Evolutionary conservation across 2,797 vertebrate genomes (phyloP).

Genomic region (Gallinago stenura): DNA sequence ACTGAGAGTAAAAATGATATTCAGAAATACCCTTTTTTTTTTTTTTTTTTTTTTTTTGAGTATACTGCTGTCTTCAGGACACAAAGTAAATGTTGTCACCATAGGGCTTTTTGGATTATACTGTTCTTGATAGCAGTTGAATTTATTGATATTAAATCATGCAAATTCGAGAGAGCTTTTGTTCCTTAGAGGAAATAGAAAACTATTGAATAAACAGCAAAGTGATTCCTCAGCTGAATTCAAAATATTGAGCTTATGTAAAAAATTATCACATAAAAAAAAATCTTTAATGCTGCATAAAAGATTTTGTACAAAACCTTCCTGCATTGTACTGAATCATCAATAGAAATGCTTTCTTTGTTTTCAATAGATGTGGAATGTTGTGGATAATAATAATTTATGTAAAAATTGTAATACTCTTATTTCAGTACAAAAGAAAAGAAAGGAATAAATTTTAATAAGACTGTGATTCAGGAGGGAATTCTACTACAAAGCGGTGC

Average conservation of each 20-base stretch:
- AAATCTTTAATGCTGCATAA: not conserved
- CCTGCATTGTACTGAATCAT: conserved; percentile 5
- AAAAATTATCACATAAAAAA: conserved; percentile 42
- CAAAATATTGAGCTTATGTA: conserved; percentile 57
- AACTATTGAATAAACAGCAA: conserved; percentile 33
- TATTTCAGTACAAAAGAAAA: conserved; percentile 17
- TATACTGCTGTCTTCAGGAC: not conserved
- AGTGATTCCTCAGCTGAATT: conserved; percentile 50
- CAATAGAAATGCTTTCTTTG: not conserved
- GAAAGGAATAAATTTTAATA: conserved; percentile 31
- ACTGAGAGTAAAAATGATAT: not conserved
- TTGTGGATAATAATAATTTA: conserved; percentile 31
- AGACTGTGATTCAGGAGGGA: not conserved
- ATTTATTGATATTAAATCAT: conserved; percentile 7
- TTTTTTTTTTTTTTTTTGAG: not conserved
- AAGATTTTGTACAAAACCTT: not conserved
- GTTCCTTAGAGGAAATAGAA: conserved; percentile 35
- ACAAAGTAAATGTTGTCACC: not conserved
- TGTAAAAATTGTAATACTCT: not conserved
- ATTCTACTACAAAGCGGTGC: not conserved
- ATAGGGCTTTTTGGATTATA: not conserved
- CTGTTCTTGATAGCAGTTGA: not conserved
- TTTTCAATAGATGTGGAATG: not conserved
- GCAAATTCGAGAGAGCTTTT: conserved; percentile 19
- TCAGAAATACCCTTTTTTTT: not conserved